Conservation (phyloP, 2,888 invertebrate genomes). For the Scelioninae gen. 1 region DNA sequence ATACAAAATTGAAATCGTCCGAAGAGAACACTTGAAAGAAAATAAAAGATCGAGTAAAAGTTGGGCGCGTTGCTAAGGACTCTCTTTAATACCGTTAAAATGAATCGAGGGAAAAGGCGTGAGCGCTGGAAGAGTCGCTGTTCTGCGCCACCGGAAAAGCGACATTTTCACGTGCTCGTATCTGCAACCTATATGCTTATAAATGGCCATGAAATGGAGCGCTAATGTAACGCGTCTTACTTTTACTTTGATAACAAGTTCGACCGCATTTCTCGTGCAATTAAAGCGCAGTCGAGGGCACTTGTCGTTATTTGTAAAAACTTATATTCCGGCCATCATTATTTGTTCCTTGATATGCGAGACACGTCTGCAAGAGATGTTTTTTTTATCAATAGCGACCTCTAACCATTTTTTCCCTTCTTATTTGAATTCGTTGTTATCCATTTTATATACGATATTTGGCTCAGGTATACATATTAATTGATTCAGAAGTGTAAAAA, state of each 20-base stretch:
- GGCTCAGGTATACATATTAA: not conserved
- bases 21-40: constrained; percentile 17
- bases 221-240: constrained; percentile 65
- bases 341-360: constrained; percentile 59
- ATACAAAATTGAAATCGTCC: constrained; percentile 20
- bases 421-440: not conserved
- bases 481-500: not conserved
- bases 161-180: constrained; percentile 58
- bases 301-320: constrained; percentile 57
- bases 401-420: constrained; percentile 10
- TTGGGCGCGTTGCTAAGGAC: constrained; percentile 52
- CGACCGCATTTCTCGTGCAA: constrained; percentile 67
- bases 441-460: not conserved
- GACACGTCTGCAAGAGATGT: constrained; percentile 43
- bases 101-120: constrained; percentile 46
- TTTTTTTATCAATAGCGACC: constrained; percentile 45
- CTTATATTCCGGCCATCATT: constrained; percentile 33
- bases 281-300: constrained; percentile 59
- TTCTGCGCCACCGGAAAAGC: constrained; percentile 52
- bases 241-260: constrained; percentile 66
- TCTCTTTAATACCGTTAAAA: constrained; percentile 66
- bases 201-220: constrained; percentile 66
- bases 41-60: constrained; percentile 55
- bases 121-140: constrained; percentile 7
- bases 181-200: constrained; percentile 68